Conservation (phyloP, 2,113 vertebrate genomes). For the Chitala chitala region DNA sequence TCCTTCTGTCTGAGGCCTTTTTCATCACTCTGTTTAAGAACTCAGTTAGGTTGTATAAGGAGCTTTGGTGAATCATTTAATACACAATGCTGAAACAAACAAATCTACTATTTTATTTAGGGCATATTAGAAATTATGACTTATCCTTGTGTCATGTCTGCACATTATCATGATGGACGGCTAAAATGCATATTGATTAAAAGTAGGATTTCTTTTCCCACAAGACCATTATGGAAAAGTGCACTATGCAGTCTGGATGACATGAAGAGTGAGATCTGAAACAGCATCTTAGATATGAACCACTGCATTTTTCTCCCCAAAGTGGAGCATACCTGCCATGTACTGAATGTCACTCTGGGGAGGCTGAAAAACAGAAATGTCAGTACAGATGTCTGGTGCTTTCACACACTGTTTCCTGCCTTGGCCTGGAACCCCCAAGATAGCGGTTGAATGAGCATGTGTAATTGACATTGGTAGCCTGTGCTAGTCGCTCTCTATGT, state of each 20-base stretch:
- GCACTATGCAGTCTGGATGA: background rate
- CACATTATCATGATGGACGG: background rate
- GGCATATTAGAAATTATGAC: background rate
- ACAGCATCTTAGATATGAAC: background rate
- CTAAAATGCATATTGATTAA: background rate
- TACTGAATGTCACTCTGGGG: background rate
- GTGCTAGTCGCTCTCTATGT: background rate
- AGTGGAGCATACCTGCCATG: background rate
- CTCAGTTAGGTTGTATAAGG: no score
- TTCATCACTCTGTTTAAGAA: no score
- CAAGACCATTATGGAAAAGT: background rate
- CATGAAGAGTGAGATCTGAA: background rate
- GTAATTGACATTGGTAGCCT: conserved; percentile 20
- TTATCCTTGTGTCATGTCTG: background rate
- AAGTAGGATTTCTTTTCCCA: background rate
- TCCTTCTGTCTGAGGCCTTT: background rate
- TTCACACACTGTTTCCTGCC: background rate
- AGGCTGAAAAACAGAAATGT: background rate
- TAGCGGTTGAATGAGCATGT: conserved; percentile 26
- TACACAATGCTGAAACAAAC: no score
- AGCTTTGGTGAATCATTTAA: no score
- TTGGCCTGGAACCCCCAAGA: conserved; percentile 9
- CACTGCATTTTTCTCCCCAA: no score
- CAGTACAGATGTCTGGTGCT: background rate
- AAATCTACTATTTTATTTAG: background rate